A percentile compares a stretch with the other conserved stretches of the same genome.
These are phyloP conservation scores for Phataginus tricuspis DNA, from an alignment of 2,797 vertebrate genomes.

Conservation along the genomic window DNA sequence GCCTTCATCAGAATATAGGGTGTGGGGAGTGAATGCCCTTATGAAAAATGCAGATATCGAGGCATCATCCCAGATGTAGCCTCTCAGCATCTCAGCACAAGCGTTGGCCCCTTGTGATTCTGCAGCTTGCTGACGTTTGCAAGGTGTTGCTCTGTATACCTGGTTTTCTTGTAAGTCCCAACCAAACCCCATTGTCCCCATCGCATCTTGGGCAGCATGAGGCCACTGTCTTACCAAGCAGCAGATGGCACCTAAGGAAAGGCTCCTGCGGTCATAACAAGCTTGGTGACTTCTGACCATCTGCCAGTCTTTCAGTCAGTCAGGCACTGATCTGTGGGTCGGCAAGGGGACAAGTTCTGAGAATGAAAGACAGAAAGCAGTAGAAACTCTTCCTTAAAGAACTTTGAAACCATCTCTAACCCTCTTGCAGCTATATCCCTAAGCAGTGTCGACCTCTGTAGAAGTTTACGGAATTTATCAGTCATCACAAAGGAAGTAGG, in stretches of 20 bases:
- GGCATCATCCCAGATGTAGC: neutral
- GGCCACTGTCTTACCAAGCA: neutral
- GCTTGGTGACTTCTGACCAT: neutral
- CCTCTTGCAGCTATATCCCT: neutral
- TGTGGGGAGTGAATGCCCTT: neutral
- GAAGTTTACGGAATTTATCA: neutral
- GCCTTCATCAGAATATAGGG: neutral
- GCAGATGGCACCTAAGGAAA: neutral
- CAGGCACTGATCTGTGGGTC: neutral
- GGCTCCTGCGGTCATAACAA: neutral
- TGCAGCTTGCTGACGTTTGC: neutral
- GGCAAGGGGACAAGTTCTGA: neutral
- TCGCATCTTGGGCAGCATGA: neutral
- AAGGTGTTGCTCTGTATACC: neutral
- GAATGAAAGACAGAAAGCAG: neutral
- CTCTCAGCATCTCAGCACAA: neutral
- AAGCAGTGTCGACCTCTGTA: neutral
- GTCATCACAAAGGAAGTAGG: neutral
- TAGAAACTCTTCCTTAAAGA: neutral
- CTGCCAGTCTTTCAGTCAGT: neutral
- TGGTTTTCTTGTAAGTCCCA: neutral
- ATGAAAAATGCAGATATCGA: conserved; percentile 4
- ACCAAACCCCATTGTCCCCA: neutral
- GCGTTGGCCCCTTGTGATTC: neutral
- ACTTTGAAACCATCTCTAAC: no score